A percentile compares a stretch with the other conserved stretches of the same genome.
Evolutionary conservation across 2,113 vertebrate species (phyloP).

Genomic region (Sinocyclocheilus grahami): DNA sequence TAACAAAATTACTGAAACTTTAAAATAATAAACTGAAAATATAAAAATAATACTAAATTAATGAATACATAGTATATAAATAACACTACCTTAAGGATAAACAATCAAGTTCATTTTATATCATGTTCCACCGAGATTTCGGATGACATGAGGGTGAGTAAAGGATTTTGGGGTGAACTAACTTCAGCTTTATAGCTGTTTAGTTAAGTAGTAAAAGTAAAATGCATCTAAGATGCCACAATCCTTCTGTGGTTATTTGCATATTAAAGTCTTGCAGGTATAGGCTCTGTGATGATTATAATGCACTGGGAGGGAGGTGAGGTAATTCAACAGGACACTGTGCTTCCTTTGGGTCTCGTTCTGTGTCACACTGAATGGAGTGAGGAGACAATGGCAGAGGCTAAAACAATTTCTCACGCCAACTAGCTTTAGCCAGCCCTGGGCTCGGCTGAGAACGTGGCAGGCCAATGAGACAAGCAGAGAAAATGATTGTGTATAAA

Average conservation of each 20-base stretch:
- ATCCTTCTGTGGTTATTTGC: background rate
- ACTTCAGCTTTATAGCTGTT: background rate
- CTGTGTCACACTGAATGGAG: slow-evolving; percentile 18
- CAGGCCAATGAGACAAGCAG: slow-evolving; percentile 15
- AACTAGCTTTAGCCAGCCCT: slow-evolving; percentile 9
- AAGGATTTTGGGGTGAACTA: background rate
- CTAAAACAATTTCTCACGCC: slow-evolving; percentile 31
- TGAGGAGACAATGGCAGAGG: slow-evolving; percentile 13
- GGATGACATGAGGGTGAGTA: background rate
- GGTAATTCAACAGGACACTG: background rate
- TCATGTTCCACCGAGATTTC: background rate
- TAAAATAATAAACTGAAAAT: no score
- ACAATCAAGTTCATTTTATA: no score
- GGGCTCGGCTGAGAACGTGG: slow-evolving; percentile 18
- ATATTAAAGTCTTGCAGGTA: background rate
- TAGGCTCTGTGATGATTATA: background rate
- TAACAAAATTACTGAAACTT: no score
- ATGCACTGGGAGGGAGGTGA: background rate
- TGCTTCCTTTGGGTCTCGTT: slow-evolving; percentile 25
- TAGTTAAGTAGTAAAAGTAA: background rate
- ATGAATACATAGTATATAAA: no score
- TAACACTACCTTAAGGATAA: no score
- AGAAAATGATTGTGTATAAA: slow-evolving; percentile 21
- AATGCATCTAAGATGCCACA: background rate
- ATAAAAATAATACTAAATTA: no score